Base-by-base conservation (phyloP, 1,140 invertebrate genomes). In the Rhagoletis pomonella region DNA sequence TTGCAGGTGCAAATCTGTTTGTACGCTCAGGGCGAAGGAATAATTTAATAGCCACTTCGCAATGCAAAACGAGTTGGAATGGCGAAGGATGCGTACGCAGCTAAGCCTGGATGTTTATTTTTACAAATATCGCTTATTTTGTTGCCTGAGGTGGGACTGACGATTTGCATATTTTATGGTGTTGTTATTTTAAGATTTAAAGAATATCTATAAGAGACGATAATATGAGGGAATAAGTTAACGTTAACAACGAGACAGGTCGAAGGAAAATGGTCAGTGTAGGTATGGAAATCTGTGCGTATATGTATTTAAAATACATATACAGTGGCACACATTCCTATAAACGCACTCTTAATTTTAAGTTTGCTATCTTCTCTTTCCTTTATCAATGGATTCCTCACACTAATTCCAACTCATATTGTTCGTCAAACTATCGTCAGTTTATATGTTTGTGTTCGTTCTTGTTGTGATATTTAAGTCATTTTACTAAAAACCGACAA, bases 1-100 rank as follows among this genome's bases (percentile, higher is more conserved):
- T 81, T 81, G 73, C 73, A 81, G 73, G 73, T 81, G 73, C 73
- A 81, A 81, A 81, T 81, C 73, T 81, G 73, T 81, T 81, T 81
- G 47, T 81, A 81, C 73, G 73, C 73, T 81, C 0, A 42, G 55
- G 73, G 73, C 73, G 19, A 81, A 81, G 55, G 17, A 44, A 55
- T 81, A 81, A 81, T 81, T 81, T 81, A 58, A 81, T 81, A 29
- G 73, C 73, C 29, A 50, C 47, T 50, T 17, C 55, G 0, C 42
- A 81, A 81, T 81, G 73, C 73, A 81, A 81, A 81, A 9, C 19
- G 10, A 47, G 3, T 3, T 14, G 9, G n/a, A 39, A 17, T 9
- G 17, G 64, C 2, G 64, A 5, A 29, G 6, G 14, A 17, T 55
- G 6, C 29, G 44, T 55, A 17, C 50, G 42, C 39, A 12, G 60